These are phyloP conservation scores for Petrocephalus zakoni DNA, from an alignment of 2,113 vertebrate genomes.

Conservation along the genomic window DNA sequence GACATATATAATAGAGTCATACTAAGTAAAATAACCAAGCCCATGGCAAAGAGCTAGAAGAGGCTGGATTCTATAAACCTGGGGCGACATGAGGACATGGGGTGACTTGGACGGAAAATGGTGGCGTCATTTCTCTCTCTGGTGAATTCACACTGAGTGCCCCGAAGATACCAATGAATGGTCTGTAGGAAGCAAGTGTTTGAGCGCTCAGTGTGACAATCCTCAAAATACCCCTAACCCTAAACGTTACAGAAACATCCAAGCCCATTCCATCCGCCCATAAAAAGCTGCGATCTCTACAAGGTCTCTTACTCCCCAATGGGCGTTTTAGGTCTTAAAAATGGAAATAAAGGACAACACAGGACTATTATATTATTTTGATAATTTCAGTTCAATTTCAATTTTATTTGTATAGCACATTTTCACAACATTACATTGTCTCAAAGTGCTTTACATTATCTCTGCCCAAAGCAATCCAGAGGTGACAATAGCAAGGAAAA, in stretches of 20 bases:
- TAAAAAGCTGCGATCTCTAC: neutral
- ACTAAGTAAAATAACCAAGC: neutral
- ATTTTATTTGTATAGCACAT: too few relatives aligned
- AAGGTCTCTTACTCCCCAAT: neutral
- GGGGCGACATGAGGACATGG: neutral
- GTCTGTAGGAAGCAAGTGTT: conserved; percentile 27
- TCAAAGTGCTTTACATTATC: too few relatives aligned
- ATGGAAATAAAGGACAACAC: neutral
- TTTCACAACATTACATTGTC: too few relatives aligned
- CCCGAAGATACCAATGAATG: neutral
- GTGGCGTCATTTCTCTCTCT: neutral
- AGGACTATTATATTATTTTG: neutral
- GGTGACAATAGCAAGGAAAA: too few relatives aligned
- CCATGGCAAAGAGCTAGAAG: neutral
- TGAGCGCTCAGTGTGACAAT: conserved; percentile 24
- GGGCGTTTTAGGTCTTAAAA: too few relatives aligned
- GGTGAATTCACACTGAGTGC: neutral
- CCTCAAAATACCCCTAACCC: neutral
- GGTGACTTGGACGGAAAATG: neutral
- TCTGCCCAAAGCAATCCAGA: too few relatives aligned
- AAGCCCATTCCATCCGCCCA: conserved; percentile 8
- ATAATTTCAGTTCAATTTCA: neutral
- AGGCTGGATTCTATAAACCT: neutral
- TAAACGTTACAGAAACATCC: conserved; percentile 25
- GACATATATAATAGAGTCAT: neutral